A percentile compares a stretch with the other conserved stretches of the same genome.
Evolutionary conservation across 1,140 invertebrate species (phyloP).

Genomic region (Caenorhabditis briggsae): DNA sequence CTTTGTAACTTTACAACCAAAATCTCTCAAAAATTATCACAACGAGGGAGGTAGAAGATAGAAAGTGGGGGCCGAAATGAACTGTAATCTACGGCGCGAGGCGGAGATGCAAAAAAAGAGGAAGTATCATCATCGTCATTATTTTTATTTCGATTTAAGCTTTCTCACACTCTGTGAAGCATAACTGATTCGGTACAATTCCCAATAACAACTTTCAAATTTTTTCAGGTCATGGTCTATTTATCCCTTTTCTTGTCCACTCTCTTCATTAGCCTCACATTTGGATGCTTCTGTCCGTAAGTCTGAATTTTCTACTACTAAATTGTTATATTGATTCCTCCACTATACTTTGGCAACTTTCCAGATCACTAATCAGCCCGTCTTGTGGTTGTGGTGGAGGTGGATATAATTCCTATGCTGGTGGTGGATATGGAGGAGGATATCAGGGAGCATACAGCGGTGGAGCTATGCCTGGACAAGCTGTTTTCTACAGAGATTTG

Average conservation of each 20-base stretch:
- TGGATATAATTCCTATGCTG: slow-evolving; percentile 18
- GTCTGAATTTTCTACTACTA: neutral
- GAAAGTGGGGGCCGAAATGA: neutral
- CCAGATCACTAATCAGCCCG: neutral
- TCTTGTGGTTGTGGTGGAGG: slow-evolving; percentile 41
- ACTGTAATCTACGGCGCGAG: slow-evolving; percentile 35
- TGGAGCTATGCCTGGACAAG: neutral
- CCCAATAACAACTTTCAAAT: neutral
- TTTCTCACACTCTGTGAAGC: neutral
- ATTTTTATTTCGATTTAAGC: slow-evolving; percentile 23
- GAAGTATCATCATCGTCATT: slow-evolving; percentile 22
- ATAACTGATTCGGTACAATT: neutral
- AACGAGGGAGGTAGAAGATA: neutral
- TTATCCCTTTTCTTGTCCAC: neutral
- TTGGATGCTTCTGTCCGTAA: slow-evolving; percentile 47
- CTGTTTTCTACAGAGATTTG: slow-evolving; percentile 32
- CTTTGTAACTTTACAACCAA: slow-evolving; percentile 46
- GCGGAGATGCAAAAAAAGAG: neutral
- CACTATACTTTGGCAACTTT: neutral
- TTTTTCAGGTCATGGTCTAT: slow-evolving; percentile 20
- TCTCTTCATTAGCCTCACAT: neutral
- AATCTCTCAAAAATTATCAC: slow-evolving; percentile 43
- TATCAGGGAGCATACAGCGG: neutral
- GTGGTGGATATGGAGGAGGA: slow-evolving; percentile 31
- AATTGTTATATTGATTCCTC: neutral